Evolutionary conservation across 2,888 invertebrate species (phyloP).

Genomic region (Ichneumon xanthorius): DNA sequence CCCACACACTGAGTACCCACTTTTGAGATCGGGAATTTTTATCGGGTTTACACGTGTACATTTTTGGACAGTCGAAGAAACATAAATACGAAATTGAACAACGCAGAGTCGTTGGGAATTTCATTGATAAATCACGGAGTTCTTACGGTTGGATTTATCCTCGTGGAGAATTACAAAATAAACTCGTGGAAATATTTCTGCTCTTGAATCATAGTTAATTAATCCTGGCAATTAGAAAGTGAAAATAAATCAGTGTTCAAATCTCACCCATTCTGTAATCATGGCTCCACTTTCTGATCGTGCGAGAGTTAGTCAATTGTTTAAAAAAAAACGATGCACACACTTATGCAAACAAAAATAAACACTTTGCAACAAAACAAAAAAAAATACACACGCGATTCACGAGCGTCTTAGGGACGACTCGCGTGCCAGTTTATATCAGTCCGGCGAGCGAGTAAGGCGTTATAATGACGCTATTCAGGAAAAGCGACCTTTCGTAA

Average conservation of each 20-base stretch:
- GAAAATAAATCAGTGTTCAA: conserved; percentile 32
- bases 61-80: not conserved
- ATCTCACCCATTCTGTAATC: conserved; percentile 83
- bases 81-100: not conserved
- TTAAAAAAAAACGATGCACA: conserved; percentile 29
- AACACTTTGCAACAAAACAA: not conserved
- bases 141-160: not conserved
- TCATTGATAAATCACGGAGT: not conserved
- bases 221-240: not conserved
- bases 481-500: conserved; percentile 48
- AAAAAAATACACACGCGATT: conserved; percentile 2
- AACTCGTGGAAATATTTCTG: not conserved
- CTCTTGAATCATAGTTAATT: not conserved
- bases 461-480: conserved; percentile 45
- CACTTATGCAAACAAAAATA: conserved; percentile 31
- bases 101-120: not conserved
- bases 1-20: not conserved
- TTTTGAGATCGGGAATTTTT: not conserved
- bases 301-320: conserved; percentile 36
- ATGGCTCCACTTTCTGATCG: conserved; percentile 72
- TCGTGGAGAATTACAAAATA: not conserved
- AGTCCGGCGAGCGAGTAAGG: conserved; percentile 39
- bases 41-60: not conserved
- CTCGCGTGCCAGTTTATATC: conserved; percentile 45
- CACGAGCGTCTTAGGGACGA: conserved; percentile 11